Conservation (phyloP, 2,888 invertebrate species). For the Cephus runcator region DNA sequence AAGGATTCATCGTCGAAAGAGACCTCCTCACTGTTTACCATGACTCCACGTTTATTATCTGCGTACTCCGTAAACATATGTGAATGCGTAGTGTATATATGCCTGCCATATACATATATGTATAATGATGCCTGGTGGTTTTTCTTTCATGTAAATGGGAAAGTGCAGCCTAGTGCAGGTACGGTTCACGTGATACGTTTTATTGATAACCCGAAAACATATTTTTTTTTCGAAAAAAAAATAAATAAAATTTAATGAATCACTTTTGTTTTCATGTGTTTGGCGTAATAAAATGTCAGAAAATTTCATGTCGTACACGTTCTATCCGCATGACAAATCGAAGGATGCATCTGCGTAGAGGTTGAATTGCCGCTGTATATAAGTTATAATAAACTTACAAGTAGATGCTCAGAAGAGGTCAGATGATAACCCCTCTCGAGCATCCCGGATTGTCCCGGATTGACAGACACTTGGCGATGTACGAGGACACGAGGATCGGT, state of each 20-base stretch:
- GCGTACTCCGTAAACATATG: not conserved
- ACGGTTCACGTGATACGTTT: not conserved
- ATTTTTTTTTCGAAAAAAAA: not conserved
- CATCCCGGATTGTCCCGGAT: conserved; percentile 26
- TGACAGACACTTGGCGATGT: not conserved
- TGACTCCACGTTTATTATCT: not conserved
- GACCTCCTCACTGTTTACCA: not conserved
- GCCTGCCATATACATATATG: not conserved
- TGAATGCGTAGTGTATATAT: too few species aligned
- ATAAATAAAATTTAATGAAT: not conserved
- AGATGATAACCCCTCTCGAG: conserved; percentile 42
- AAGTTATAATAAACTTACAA: conserved; percentile 34
- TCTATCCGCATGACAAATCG: conserved; percentile 38
- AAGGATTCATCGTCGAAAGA: not conserved
- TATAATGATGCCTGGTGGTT: not conserved
- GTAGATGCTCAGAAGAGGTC: conserved; percentile 33
- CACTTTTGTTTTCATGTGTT: not conserved
- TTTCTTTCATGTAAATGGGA: not conserved
- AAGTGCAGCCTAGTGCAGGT: not conserved
- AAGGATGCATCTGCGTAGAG: conserved; percentile 28
- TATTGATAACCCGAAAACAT: not conserved
- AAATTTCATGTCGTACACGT: conserved; percentile 30
- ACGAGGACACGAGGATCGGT: not conserved
- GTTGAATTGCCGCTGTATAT: conserved; percentile 5
- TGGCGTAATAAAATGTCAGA: not conserved